A percentile compares a stretch with the other conserved stretches of the same genome.
phyloP scores from a whole-genome alignment of 1,140 invertebrate genomes.

The Tribolium castaneum region DNA sequence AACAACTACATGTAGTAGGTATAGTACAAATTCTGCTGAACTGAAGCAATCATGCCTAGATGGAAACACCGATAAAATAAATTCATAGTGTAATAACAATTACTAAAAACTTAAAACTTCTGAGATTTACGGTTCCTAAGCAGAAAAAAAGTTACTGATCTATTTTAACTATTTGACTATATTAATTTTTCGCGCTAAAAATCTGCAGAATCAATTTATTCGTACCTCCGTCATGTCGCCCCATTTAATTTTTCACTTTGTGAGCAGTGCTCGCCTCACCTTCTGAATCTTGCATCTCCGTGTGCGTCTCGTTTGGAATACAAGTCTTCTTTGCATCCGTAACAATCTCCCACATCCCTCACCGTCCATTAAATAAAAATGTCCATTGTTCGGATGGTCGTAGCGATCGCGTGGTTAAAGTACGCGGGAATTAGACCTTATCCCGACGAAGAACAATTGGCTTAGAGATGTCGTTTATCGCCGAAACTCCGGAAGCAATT shows the following conservation, averaged over 20 bases:
- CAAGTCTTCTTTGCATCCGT: conserved; percentile 15
- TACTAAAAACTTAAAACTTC: no score
- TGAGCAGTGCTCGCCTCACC: background rate
- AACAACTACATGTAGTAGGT: no score
- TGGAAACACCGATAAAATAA: no score
- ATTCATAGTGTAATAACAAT: no score
- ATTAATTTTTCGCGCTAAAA: background rate
- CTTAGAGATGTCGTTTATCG: conserved; percentile 53
- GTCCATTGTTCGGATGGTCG: background rate
- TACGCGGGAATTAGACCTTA: conserved; percentile 14
- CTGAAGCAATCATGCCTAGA: no score
- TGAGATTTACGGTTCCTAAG: no score
- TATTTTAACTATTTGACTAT: background rate
- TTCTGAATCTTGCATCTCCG: background rate
- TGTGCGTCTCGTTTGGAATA: conserved; percentile 2
- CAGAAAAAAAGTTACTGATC: no score
- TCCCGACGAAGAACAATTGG: conserved; percentile 48
- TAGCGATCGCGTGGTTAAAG: conserved; percentile 11
- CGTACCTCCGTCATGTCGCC: background rate
- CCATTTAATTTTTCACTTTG: background rate
- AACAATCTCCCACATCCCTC: background rate
- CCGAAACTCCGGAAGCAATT: conserved; percentile 50
- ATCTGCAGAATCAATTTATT: background rate
- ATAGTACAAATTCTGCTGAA: no score
- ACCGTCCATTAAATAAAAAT: conserved; percentile 25